Conservation (phyloP, 2,797 vertebrate species). For the Cossypha caffra region DNA sequence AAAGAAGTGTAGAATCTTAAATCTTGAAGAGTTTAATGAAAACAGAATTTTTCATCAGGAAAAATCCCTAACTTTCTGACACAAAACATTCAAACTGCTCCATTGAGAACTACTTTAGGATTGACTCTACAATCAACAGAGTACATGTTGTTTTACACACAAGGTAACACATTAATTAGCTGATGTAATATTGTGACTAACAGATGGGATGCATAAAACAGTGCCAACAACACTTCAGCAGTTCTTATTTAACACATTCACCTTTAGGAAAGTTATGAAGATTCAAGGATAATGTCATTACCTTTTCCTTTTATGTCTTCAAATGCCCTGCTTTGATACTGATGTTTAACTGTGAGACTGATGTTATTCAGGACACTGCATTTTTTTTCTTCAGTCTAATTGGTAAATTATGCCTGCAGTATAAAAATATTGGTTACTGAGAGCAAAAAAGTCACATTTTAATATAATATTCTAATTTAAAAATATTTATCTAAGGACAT, state of each 20-base stretch:
- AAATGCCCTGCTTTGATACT: not conserved
- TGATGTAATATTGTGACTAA: slow-evolving; percentile 32
- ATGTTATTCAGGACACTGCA: not conserved
- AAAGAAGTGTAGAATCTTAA: not conserved
- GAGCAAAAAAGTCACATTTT: not conserved
- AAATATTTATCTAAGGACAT: not conserved
- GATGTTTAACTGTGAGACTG: not conserved
- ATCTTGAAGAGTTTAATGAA: not conserved
- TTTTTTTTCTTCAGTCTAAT: not conserved
- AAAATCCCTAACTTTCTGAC: not conserved
- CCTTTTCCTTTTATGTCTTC: slow-evolving; percentile 25
- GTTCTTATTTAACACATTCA: slow-evolving; percentile 56
- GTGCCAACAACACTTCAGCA: slow-evolving; percentile 48
- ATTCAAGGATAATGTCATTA: slow-evolving; percentile 51
- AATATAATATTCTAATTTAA: not conserved
- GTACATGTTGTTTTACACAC: slow-evolving; percentile 36
- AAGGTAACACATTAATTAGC: slow-evolving; percentile 49
- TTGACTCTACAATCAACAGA: slow-evolving; percentile 5
- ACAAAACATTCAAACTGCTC: not conserved
- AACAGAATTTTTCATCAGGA: not conserved
- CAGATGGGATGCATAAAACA: slow-evolving; percentile 52
- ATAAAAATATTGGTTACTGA: not conserved
- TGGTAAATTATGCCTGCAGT: not conserved
- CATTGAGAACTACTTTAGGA: not conserved
- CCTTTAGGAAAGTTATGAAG: slow-evolving; percentile 53